A percentile compares a stretch with the other conserved stretches of the same genome.
These are phyloP conservation scores for Holacanthella duospinosa DNA, from an alignment of 2,888 invertebrate genomes.

Conservation along the genomic window DNA sequence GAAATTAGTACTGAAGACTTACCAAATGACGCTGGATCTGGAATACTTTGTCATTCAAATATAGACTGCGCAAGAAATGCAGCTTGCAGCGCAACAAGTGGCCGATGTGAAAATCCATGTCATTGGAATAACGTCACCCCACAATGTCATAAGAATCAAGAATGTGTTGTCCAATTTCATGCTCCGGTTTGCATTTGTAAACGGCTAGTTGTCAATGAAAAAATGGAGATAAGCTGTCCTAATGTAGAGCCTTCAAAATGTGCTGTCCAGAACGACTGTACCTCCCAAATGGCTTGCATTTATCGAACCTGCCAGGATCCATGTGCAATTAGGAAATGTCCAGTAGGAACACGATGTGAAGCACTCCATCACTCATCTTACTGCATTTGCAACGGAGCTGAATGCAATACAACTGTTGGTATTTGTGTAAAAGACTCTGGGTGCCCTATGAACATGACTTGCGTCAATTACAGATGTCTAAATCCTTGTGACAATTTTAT, in stretches of 20 bases:
- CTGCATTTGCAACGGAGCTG: conserved; percentile 69
- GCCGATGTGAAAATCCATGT: conserved; percentile 72
- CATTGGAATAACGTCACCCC: conserved; percentile 43
- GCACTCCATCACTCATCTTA: conserved; percentile 75
- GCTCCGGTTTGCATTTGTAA: conserved; percentile 78
- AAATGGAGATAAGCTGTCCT: conserved; percentile 68
- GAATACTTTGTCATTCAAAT: conserved; percentile 59
- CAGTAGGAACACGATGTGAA: conserved; percentile 73
- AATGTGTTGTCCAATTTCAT: conserved; percentile 77
- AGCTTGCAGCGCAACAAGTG: conserved; percentile 58
- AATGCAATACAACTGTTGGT: conserved; percentile 68
- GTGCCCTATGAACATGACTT: conserved; percentile 72
- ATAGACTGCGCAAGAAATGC: conserved; percentile 62
- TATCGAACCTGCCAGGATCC: conserved; percentile 77
- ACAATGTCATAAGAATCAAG: conserved; percentile 68
- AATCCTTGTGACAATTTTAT: conserved; percentile 78
- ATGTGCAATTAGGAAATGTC: conserved; percentile 63
- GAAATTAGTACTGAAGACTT: too few species aligned
- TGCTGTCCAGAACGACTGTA: conserved; percentile 65
- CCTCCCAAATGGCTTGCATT: conserved; percentile 72
- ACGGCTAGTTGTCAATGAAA: conserved; percentile 76
- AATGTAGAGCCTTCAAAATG: conserved; percentile 61
- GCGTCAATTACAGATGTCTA: conserved; percentile 78
- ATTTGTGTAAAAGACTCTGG: conserved; percentile 83
- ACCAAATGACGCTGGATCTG: too few species aligned